A percentile compares a stretch with the other conserved stretches of the same genome.
These are phyloP conservation scores for Drosophila peninsularis DNA, from an alignment of 2,888 invertebrate genomes.

Conservation along the genomic window DNA sequence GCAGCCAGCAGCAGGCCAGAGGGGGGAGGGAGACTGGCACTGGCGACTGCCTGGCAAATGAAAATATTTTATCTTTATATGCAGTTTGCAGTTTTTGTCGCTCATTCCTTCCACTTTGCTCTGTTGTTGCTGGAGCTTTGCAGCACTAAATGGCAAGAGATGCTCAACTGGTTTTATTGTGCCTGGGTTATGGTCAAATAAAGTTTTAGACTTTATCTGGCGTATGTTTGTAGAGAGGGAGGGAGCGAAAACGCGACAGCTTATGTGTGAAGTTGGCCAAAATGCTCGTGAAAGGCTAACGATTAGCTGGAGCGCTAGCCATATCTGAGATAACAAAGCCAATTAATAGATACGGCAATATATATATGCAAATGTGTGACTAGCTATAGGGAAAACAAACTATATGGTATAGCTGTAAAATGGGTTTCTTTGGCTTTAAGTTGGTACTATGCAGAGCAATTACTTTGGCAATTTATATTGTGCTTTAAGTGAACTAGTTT, in stretches of 20 bases:
- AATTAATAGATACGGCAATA: slow-evolving; percentile 1
- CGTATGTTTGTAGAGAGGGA: slow-evolving; percentile 6
- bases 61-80: slow-evolving; percentile 79
- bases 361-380: background rate
- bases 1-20: background rate
- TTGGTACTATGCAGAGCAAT: background rate
- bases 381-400: background rate
- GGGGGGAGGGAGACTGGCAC: background rate
- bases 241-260: slow-evolving; percentile 11
- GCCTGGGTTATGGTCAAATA: slow-evolving; percentile 57
- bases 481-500: no score
- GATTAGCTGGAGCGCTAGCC: background rate
- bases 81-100: slow-evolving; percentile 57
- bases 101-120: background rate
- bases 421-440: no score
- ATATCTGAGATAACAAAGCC: background rate
- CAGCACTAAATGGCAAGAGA: slow-evolving; percentile 58
- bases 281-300: background rate
- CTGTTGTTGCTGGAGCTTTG: slow-evolving; percentile 7
- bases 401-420: background rate
- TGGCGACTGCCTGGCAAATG: slow-evolving; percentile 44
- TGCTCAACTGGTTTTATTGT: slow-evolving; percentile 71
- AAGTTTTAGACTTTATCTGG: slow-evolving; percentile 38
- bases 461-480: background rate
- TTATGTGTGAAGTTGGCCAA: slow-evolving; percentile 20